A percentile compares a stretch with the other conserved stretches of the same genome.
These are phyloP conservation scores for Plebejus anna DNA, from an alignment of 2,888 invertebrate species.

Conservation along the genomic window DNA sequence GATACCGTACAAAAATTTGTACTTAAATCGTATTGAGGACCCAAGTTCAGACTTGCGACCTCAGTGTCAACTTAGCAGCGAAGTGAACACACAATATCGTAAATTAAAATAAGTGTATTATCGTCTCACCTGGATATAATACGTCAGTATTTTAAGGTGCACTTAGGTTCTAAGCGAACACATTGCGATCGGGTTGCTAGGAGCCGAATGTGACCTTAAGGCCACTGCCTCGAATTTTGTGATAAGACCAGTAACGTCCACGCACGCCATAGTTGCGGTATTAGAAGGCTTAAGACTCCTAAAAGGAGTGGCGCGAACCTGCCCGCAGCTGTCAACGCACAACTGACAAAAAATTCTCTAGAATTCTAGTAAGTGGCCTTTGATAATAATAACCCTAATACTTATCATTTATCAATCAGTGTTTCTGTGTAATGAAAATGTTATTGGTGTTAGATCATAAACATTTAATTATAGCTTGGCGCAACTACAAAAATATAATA, in stretches of 20 bases:
- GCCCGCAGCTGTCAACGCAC: background rate
- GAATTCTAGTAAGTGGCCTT: background rate
- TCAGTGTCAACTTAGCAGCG: background rate
- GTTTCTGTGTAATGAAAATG: constrained; percentile 16
- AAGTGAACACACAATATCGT: background rate
- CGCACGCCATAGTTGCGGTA: too few species aligned
- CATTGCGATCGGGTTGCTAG: background rate
- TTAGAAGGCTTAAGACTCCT: too few species aligned
- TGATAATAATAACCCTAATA: background rate
- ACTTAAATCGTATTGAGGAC: background rate
- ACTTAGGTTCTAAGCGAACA: background rate
- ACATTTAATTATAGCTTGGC: constrained; percentile 1
- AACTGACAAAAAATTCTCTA: background rate
- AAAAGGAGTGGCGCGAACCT: too few species aligned
- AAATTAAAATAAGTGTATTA: background rate
- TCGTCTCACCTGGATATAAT: background rate
- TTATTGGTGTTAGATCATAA: constrained; percentile 19
- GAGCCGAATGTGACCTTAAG: background rate
- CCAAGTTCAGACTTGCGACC: background rate
- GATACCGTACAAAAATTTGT: background rate
- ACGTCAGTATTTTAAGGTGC: constrained; percentile 17
- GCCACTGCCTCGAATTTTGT: background rate
- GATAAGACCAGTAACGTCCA: too few species aligned
- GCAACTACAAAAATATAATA: background rate
- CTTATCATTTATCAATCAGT: background rate